phyloP scores from a whole-genome alignment of 2,113 vertebrate genomes.

The Nettapus auritus region DNA sequence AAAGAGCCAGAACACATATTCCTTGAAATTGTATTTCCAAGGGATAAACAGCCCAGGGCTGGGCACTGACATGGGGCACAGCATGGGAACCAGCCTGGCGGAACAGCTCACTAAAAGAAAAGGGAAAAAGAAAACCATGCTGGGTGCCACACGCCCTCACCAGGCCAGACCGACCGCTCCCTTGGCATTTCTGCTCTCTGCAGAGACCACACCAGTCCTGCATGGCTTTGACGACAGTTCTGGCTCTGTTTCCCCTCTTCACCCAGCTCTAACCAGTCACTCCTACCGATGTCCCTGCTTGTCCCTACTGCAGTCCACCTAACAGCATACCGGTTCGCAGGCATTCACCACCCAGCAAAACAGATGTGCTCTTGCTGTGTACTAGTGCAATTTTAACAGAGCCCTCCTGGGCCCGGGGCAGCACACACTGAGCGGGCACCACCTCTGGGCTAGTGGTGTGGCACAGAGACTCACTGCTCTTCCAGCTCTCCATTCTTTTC shows the following conservation, averaged over 20 bases:
- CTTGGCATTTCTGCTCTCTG: accelerated
- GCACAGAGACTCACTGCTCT: background rate
- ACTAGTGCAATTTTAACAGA: accelerated
- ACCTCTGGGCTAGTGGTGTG: background rate
- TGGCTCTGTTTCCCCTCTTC: background rate
- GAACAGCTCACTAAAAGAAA: background rate
- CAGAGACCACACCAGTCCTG: accelerated
- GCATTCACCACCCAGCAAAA: accelerated
- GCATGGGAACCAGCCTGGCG: background rate
- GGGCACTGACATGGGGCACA: accelerated
- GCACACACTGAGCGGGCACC: accelerated
- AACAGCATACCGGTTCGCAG: background rate
- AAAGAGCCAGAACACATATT: background rate
- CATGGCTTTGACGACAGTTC: background rate
- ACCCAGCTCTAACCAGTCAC: accelerated
- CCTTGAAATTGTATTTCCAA: background rate
- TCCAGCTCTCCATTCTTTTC: background rate
- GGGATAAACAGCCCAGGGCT: background rate
- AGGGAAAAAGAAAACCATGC: background rate
- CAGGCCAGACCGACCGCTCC: accelerated
- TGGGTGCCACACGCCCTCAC: accelerated
- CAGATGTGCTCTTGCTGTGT: accelerated
- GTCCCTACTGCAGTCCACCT: background rate
- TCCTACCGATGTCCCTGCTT: background rate
- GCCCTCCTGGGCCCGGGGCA: background rate